Conservation (phyloP, 1,140 invertebrate species). For the Drosophila baimaii region DNA sequence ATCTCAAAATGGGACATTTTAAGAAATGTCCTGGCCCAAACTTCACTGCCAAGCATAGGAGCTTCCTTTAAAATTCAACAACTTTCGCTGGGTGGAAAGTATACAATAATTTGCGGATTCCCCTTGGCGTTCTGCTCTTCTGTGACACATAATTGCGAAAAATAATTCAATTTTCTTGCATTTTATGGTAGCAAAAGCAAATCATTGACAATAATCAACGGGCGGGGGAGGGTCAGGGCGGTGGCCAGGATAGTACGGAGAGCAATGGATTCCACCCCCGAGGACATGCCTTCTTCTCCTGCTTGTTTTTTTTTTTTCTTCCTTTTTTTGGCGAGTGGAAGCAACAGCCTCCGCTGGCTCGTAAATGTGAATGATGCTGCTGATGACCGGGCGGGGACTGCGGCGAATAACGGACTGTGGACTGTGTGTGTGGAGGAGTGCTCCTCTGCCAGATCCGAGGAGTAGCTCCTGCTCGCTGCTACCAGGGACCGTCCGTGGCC, state of each 20-base stretch:
- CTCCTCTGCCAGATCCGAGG: neutral
- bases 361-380: slow-evolving; percentile 79
- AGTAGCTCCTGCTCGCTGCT: slow-evolving; percentile 12
- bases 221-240: neutral
- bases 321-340: slow-evolving; percentile 23
- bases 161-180: slow-evolving; percentile 75
- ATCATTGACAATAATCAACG: slow-evolving; percentile 78
- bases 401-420: slow-evolving; percentile 16
- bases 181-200: slow-evolving; percentile 78
- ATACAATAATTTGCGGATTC: slow-evolving; percentile 16
- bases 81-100: neutral
- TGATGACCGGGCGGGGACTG: slow-evolving; percentile 65
- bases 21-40: no score
- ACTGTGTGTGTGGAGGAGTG: slow-evolving; percentile 14
- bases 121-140: slow-evolving; percentile 12
- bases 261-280: slow-evolving; percentile 15
- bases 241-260: neutral
- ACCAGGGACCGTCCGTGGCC: slow-evolving; percentile 30
- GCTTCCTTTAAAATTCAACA: slow-evolving; percentile 1
- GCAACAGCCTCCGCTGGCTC: slow-evolving; percentile 63
- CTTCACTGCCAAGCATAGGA: no score
- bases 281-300: slow-evolving; percentile 13
- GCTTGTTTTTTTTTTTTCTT: neutral
- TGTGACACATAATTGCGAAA: slow-evolving; percentile 51
- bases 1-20: no score